phyloP scores from a whole-genome alignment of 2,797 vertebrate species.

The Fratercula arctica region DNA sequence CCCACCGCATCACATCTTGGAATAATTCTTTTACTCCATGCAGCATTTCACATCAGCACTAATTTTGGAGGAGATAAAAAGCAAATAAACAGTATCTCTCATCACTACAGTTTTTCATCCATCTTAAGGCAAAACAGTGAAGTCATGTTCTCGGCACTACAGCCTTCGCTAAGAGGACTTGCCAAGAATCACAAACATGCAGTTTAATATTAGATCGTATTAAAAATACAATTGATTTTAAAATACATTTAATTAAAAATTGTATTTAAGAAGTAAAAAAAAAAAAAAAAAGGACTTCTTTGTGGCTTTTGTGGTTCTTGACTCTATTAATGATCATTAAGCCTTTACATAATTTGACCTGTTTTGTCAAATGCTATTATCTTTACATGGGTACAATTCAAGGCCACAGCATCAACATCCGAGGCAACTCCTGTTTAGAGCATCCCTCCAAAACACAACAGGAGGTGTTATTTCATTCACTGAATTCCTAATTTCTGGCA shows the following conservation, averaged over 20 bases:
- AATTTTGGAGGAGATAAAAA: not conserved
- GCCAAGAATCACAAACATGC: not conserved
- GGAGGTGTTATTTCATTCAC: not conserved
- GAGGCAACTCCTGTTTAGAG: not conserved
- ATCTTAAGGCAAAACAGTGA: not conserved
- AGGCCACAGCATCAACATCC: not conserved
- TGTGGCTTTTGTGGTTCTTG: not conserved
- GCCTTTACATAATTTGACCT: not conserved
- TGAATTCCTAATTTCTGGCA: not conserved
- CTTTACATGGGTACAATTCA: not conserved
- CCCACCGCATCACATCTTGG: fast-evolving
- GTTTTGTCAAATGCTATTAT: not conserved
- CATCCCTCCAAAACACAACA: not conserved
- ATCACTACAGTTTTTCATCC: not conserved
- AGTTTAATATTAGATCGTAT: not conserved
- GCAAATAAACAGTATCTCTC: not conserved
- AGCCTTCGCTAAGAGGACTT: not conserved
- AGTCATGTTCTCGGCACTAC: not conserved
- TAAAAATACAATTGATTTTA: not conserved
- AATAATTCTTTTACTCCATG: not conserved
- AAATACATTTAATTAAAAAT: not conserved
- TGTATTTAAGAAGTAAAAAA: not conserved
- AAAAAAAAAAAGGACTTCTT: not conserved
- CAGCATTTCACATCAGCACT: not conserved
- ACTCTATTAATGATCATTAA: not conserved